Evolutionary conservation across 1,140 invertebrate genomes (phyloP), one percentile per base, ranked within the genome.

Genomic region (Tetragonula clypearis): DNA sequence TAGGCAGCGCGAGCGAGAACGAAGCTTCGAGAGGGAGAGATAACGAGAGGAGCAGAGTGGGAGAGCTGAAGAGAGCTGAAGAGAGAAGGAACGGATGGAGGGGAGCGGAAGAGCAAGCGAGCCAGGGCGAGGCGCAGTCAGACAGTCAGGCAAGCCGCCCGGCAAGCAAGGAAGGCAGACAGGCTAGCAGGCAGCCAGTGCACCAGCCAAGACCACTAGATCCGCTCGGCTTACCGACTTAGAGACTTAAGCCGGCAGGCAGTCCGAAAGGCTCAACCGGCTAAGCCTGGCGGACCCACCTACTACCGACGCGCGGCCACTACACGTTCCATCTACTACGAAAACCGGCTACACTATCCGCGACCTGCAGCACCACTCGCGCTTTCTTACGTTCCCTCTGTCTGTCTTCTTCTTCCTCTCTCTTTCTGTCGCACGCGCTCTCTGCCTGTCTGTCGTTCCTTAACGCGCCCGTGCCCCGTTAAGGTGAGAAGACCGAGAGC

Each of bases 191-290:
- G 91, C 86, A 91, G 90, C 89, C 87, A 89, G 90, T 91, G 91
- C 92, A 93, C 84, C 91, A 93, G 92, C 91, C 93, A 91, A 93
- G 92, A 94, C 92, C 93, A 92, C 92, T 93, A 93, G 94, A 93
- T 94, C 93, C 93, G 89, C 86, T 88, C 87, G 93, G 92, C 93
- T 94, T 94, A 93, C 85, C 92, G 94, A 95, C 94, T 95, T 94
- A 94, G 89, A 92, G 91, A 94, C 92, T 94, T 94, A 94, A 95
- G 94, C 93, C 92, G 91, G 86, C 92, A 93, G 93, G 92, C 93
- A 94, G 93, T 94, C 93, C 93, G 92, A 93, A 92, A 93, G 92
- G 93, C 93, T 94, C 93, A 93, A 93, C 90, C 89, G 88, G 93
- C 91, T 94, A 94, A 94, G 92, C 93, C 91, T 91, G 90, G 90